A percentile compares a stretch with the other conserved stretches of the same genome.
Conservation (phyloP, 2,888 invertebrate genomes). For the Eupithecia subfuscata region DNA sequence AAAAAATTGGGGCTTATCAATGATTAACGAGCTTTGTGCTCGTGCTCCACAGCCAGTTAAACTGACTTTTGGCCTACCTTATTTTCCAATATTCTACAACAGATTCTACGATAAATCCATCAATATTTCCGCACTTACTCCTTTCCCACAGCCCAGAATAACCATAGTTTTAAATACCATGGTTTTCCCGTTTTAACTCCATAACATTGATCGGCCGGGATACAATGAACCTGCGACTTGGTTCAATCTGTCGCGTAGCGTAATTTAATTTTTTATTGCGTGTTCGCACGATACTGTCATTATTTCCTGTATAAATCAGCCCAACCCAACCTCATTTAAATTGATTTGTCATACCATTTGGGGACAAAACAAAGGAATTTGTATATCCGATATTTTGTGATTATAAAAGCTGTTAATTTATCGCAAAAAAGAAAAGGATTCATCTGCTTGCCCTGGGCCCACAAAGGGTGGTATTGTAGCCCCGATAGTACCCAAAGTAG, state of each 20-base stretch:
- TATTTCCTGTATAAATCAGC: constrained; percentile 31
- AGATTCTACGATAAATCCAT: constrained; percentile 13
- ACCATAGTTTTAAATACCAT: constrained; percentile 26
- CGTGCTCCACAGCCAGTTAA: background rate
- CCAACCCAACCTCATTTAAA: background rate
- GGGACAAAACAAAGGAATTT: background rate
- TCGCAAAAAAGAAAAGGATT: no score
- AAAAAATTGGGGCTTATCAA: background rate
- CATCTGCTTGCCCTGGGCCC: no score
- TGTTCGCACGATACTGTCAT: constrained; percentile 39
- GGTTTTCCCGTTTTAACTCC: constrained; percentile 30
- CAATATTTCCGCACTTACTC: constrained; percentile 1
- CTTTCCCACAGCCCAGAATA: constrained; percentile 14
- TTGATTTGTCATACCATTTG: constrained; percentile 1
- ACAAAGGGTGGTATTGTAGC: no score
- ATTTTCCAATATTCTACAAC: background rate
- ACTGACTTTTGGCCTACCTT: background rate
- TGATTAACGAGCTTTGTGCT: background rate
- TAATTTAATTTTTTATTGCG: constrained; percentile 41
- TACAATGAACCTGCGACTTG: constrained; percentile 36
- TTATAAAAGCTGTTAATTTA: no score
- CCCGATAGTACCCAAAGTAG: no score
- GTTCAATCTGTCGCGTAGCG: constrained; percentile 38
- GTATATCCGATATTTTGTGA: background rate
- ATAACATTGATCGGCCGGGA: constrained; percentile 36